phyloP scores from a whole-genome alignment of 2,888 invertebrate genomes.

The Conistra vaccinii region DNA sequence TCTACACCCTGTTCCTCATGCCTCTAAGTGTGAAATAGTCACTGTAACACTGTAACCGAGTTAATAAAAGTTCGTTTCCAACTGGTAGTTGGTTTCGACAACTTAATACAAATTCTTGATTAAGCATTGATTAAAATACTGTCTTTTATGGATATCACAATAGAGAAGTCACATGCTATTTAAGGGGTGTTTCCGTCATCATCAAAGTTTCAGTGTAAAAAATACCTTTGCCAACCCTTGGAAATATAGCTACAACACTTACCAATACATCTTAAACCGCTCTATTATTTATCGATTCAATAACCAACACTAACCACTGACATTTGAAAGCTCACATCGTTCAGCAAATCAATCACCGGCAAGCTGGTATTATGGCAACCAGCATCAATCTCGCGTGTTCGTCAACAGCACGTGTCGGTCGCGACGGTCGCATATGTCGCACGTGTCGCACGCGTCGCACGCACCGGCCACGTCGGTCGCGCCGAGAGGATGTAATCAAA shows the following conservation, averaged over 20 bases:
- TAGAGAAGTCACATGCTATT: too few species aligned
- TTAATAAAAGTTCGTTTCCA: background rate
- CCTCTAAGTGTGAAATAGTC: background rate
- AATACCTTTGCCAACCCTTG: too few species aligned
- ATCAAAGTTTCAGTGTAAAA: background rate
- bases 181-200: background rate
- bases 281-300: constrained; percentile 23
- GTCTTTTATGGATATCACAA: background rate
- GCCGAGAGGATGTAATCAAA: constrained; percentile 14
- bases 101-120: background rate
- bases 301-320: constrained; percentile 8
- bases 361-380: constrained; percentile 29
- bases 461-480: background rate
- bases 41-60: background rate
- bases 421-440: background rate
- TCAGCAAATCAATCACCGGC: constrained; percentile 49
- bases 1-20: too few species aligned
- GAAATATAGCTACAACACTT: background rate
- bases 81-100: background rate
- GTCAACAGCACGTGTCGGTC: constrained; percentile 11
- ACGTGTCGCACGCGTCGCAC: background rate
- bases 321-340: constrained; percentile 31
- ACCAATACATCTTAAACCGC: constrained; percentile 8
- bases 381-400: constrained; percentile 44
- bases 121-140: background rate